Conservation (phyloP, 1,140 invertebrate genomes). For the Orchesella cincta region DNA sequence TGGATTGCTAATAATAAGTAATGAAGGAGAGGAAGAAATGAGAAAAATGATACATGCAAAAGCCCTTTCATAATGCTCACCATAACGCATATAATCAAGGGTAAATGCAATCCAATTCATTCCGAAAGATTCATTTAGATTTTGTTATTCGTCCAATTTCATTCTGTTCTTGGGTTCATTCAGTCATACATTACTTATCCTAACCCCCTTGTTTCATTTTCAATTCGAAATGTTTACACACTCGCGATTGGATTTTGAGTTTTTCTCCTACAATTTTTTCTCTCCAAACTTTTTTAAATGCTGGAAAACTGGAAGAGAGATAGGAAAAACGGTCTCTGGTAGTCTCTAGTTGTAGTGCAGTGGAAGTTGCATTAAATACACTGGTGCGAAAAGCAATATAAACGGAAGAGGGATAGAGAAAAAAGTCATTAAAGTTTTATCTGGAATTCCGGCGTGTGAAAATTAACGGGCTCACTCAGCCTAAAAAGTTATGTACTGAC, state of each 20-base stretch:
- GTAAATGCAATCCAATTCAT: too few relatives aligned
- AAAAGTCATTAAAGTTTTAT: slow-evolving; percentile 41
- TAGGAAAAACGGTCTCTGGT: too few relatives aligned
- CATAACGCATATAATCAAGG: too few relatives aligned
- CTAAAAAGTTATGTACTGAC: slow-evolving; percentile 38
- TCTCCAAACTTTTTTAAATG: slow-evolving; percentile 6
- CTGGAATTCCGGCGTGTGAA: slow-evolving; percentile 49
- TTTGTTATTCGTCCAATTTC: not conserved
- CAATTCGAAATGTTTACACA: not conserved
- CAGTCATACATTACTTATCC: not conserved
- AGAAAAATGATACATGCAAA: too few relatives aligned
- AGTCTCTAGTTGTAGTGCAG: not conserved
- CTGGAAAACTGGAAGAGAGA: too few relatives aligned
- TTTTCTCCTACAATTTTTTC: too few relatives aligned
- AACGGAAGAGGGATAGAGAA: not conserved
- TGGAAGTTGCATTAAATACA: not conserved
- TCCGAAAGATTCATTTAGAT: too few relatives aligned
- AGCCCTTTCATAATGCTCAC: too few relatives aligned
- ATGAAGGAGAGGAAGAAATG: too few relatives aligned
- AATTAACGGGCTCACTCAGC: slow-evolving; percentile 46
- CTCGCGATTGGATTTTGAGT: not conserved
- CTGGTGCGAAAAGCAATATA: not conserved
- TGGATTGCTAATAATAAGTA: not conserved
- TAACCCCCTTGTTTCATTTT: not conserved
- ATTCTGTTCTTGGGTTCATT: too few relatives aligned